Evolutionary conservation across 2,888 invertebrate genomes (phyloP), one percentile per base, ranked within the genome.

Genomic region (Drosophila pseudotalamancana): DNA sequence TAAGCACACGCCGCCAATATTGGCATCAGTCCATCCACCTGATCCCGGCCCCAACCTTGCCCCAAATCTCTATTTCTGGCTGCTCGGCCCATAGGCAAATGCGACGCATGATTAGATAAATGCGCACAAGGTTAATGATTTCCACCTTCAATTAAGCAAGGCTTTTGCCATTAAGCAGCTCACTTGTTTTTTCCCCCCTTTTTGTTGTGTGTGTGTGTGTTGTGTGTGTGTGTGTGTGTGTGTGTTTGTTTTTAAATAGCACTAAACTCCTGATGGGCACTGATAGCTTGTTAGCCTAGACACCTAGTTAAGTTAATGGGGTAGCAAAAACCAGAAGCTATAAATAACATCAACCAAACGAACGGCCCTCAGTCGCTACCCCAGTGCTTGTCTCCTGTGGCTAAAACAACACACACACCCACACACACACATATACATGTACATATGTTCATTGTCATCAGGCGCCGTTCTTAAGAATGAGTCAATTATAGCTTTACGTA

Each of bases 121-220:
- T 72, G 72, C 72, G 40, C 71, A 72, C 71, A 71, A 71, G 72
- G 70, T 71, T 56, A 67, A 55, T 45, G 51, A 32, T 72, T 61
- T n/a, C 6, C 61, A 40, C 51, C 55, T 51, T 72, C 48, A 66
- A 53, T 61, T 48, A 50, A 21, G 42, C 66, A 40, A 35, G 62
- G 55, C 69, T 50, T 8, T 23, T 19, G 25, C 42, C 49, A 37
- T 37, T 19, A 9, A 16, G n/a, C 25, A 35, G 23, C 55, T 51
- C 31, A 40, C 29, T 39, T 25, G 42, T 31, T 31, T 31, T 6
- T 43, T n/a, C 18, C 43, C 3, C 4, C 21, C 9, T 14, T 4
- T 25, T 25, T 25, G 4, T 12, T 31, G 14, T n/a, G n/a, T n/a
- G n/a, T n/a, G n/a, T n/a, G n/a, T n/a, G n/a, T n/a, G n/a, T n/a